Evolutionary conservation across 1,140 invertebrate species (phyloP).

Genomic region (Drosophila ambigua): DNA sequence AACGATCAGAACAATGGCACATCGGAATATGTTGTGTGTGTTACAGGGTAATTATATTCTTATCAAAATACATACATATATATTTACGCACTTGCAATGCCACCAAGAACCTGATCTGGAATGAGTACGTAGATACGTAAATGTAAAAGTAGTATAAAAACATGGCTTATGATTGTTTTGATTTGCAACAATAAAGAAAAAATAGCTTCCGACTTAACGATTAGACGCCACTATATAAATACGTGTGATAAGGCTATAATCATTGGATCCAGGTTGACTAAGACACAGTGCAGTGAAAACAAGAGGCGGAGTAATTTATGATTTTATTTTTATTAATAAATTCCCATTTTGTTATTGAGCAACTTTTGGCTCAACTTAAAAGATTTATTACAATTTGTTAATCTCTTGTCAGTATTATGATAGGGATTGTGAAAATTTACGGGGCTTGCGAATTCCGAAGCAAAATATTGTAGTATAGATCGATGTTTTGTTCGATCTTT

Average conservation of each 20-base stretch:
- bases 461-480: slow-evolving; percentile 4
- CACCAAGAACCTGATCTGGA: slow-evolving; percentile 48
- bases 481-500: not conserved
- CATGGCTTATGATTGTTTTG: slow-evolving; percentile 23
- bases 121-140: slow-evolving; percentile 40
- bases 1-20: slow-evolving; percentile 30
- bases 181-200: slow-evolving; percentile 14
- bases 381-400: slow-evolving; percentile 75
- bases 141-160: slow-evolving; percentile 38
- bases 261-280: slow-evolving; percentile 26
- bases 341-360: slow-evolving; percentile 9
- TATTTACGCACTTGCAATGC: slow-evolving; percentile 12
- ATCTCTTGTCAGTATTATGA: slow-evolving; percentile 70
- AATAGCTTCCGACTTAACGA: slow-evolving; percentile 15
- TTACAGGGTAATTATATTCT: slow-evolving; percentile 73
- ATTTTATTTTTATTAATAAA: slow-evolving; percentile 45
- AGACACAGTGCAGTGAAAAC: slow-evolving; percentile 36
- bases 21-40: slow-evolving; percentile 48
- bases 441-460: slow-evolving; percentile 9
- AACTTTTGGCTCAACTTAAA: slow-evolving; percentile 26
- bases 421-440: slow-evolving; percentile 57
- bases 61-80: slow-evolving; percentile 32
- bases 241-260: not conserved
- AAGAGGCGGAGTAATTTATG: slow-evolving; percentile 61
- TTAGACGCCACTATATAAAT: slow-evolving; percentile 21